A percentile compares a stretch with the other conserved stretches of the same genome.
Conservation (phyloP, 2,888 invertebrate species). For the Atherix ibis region DNA sequence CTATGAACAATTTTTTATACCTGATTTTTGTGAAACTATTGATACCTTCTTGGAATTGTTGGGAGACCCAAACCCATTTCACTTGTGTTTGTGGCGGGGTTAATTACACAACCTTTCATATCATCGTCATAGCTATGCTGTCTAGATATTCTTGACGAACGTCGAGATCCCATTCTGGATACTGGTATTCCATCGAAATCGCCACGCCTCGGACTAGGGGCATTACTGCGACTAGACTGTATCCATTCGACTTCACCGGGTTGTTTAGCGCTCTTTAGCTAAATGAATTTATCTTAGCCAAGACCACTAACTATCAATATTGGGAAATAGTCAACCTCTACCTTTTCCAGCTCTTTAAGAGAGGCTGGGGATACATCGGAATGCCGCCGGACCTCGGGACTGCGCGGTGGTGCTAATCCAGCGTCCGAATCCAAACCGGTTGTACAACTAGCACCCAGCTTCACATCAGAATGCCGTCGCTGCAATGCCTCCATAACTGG, state of each 20-base stretch:
- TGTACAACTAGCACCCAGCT: conserved; percentile 42
- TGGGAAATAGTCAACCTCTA: no score
- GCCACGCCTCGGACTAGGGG: conserved; percentile 37
- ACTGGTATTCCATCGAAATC: conserved; percentile 21
- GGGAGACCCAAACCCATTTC: conserved; percentile 51
- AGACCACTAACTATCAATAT: no score
- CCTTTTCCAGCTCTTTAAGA: conserved; percentile 77
- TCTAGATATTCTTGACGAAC: conserved; percentile 47
- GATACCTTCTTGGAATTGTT: conserved; percentile 53
- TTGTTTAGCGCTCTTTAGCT: conserved; percentile 50
- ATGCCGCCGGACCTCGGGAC: conserved; percentile 65
- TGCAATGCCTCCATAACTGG: conserved; percentile 64
- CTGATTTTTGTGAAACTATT: not conserved
- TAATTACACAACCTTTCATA: conserved; percentile 38
- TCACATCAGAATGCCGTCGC: conserved; percentile 65
- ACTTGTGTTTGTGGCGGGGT: conserved; percentile 17
- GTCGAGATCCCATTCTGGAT: conserved; percentile 35
- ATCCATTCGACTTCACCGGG: conserved; percentile 41
- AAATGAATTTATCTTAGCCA: conserved; percentile 14
- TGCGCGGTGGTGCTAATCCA: conserved; percentile 67
- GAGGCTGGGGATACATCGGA: conserved; percentile 80
- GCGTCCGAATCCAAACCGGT: conserved; percentile 36
- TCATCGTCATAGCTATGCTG: conserved; percentile 80
- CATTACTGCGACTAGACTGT: conserved; percentile 42
- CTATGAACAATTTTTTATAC: not conserved